A percentile compares a stretch with the other conserved stretches of the same genome.
phyloP scores from a whole-genome alignment of 2,113 vertebrate genomes.

The Callorhinus ursinus region DNA sequence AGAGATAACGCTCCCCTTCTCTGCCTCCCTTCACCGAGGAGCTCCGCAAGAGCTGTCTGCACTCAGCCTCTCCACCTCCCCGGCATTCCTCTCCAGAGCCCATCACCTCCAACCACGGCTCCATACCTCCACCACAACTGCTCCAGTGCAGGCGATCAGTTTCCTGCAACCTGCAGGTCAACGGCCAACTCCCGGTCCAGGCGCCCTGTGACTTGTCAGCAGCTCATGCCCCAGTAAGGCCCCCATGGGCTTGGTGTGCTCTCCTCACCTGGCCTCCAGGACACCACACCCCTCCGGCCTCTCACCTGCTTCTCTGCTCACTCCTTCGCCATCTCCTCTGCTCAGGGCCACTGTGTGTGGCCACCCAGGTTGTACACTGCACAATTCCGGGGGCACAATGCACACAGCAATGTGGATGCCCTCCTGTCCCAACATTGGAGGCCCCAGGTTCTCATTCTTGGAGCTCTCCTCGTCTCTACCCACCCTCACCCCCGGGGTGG shows the following conservation, averaged over 20 bases:
- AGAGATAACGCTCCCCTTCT: background rate
- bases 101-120: too few relatives aligned
- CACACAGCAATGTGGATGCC: fast-evolving
- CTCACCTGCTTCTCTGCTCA: background rate
- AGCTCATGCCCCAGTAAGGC: background rate
- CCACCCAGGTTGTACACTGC: too few relatives aligned
- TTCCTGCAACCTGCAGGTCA: too few relatives aligned
- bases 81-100: background rate
- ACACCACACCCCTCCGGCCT: too few relatives aligned
- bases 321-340: background rate
- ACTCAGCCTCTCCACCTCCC: background rate
- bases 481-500: background rate
- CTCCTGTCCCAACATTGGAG: background rate
- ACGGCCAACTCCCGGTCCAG: background rate
- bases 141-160: fast-evolving
- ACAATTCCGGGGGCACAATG: background rate
- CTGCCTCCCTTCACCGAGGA: background rate
- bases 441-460: background rate
- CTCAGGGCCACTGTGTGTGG: background rate
- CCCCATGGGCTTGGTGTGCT: background rate
- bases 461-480: background rate
- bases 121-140: fast-evolving
- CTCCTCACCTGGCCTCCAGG: background rate
- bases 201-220: too few relatives aligned
- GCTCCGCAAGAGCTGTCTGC: background rate